Base-by-base conservation (phyloP, 2,888 invertebrate species). In the Panzeria rudis region DNA sequence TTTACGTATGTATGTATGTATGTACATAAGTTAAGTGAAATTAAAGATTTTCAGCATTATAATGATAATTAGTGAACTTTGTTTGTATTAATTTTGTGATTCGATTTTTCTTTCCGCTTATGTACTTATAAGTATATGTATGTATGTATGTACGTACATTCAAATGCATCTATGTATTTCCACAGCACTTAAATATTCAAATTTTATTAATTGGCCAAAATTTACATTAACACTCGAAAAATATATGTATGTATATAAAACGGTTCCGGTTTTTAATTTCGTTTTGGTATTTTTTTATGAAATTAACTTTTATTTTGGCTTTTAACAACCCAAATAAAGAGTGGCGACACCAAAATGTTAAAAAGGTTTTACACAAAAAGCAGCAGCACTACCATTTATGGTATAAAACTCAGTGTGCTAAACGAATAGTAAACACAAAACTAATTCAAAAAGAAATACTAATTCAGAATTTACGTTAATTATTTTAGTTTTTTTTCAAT, bases 181-280 rank as follows among this genome's bases (percentile, higher is more conserved):
- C 6, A 29, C 23, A 47, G 62, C 56, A 64, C 41, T 71, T 71
- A 66, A 66, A 71, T 84, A 76, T 71, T 61, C 3, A 75, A 84
- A 79, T 76, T 84, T 80, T 44, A 59, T 76, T 71, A 64, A 76
- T 76, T 80, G 52, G 38, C 23, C 47, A 79, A 80, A 76, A 76
- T 47, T 80, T 71, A 52, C 29, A 71, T 71, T 59, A 66, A 69
- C 41, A 62, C 62, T 79, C 17, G 13, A 56, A 47, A 75, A 61
- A 72, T 2, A 13, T 1, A 23, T 38, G 64, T 32, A 72, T 2
- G 7, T 1, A 23, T 38, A 71, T 32, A 79, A 71, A 56, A 25
- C 44, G 66, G 80, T 84, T 80, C 76, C 84, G 84, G 84, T 80
- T 76, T 61, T 64, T 72, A 52, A 76, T 62, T 84, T 80, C 52